Evolutionary conservation across 2,797 vertebrate genomes (phyloP), one percentile per base, ranked within the genome.

Genomic region (Buceros bicornis): DNA sequence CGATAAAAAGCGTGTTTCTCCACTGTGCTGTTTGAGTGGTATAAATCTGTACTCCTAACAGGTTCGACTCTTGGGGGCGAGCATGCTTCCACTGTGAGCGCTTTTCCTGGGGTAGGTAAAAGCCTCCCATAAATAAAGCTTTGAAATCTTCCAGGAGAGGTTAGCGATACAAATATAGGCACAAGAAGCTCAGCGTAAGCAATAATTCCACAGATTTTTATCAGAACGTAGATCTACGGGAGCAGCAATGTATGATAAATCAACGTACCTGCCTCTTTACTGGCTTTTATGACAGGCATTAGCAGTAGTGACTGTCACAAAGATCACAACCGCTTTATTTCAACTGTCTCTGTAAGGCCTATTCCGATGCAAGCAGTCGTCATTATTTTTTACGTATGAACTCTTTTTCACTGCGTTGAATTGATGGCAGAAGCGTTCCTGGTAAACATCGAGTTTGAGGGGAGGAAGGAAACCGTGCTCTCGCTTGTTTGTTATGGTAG

Each of bases 271-370:
- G 82, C 91, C 93, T 97, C 87, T 80, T 95, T 94, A 72, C 95
- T 74, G 81, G 92, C 74, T 97, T 98, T 98, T 98, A 98, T 97
- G 97, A 95, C 87, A 81, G 42, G 76, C 94, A 83, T 97, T 97
- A 97, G 96, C 94, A 96, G 97, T 16, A 66, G 95, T 10, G 81
- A 93, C 97, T 97, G 97, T 96, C 97, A 90, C 86, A 89, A 91
- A 96, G 97, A 97, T 96, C 95, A 93, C 76, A 87, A 97, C 90
- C 93, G 95, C 95, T 97, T 98, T 97, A 97, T 97, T 98, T 97
- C 87, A 97, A 88, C 93, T 79, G 74, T 76, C 56, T 93, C 84
- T 93, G 67, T 95, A 82, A 96, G 88, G 85, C 35, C 37, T 78
- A 95, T 87, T 45, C 7, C 77, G 96, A 94, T 87, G 48, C 17